Base-by-base conservation (phyloP, 1,140 invertebrate genomes). In the Aphaenogaster rudis region DNA sequence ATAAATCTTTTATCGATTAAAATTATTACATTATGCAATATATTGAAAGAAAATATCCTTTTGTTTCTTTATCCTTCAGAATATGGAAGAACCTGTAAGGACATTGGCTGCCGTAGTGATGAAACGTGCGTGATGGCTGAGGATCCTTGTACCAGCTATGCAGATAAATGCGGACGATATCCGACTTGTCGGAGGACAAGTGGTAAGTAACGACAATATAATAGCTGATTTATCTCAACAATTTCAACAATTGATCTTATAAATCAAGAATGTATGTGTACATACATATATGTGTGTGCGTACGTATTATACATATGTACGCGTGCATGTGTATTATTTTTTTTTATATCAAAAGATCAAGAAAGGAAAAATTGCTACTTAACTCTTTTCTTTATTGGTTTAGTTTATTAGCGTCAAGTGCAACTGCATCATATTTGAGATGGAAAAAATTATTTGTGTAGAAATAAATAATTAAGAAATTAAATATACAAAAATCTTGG, bases 11-110 rank as follows among this genome's bases (percentile, higher is more conserved):
- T n/a, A 39, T 21, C 21, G 11, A 66, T 21, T 2, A 4, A 36
- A 36, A n/a, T 33, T 42, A 3, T 11, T 36, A 28, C 4, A 36
- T 33, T 28, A 59, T 45, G 4, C 9, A 42, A 39, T 59, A 15
- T 2, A 9, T 66, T 4, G n/a, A 66, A 8, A 66, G 8, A 28
- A 48, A 21, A 48, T 48, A 0, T 45, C 15, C n/a, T 57, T 33
- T 45, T 57, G 3, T 72, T n/a, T 59, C 90, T 89, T 86, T 93
- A 87, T 93, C 96, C 11, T 95, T 3, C 93, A 97, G 97, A 97
- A 95, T 98, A 97, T 93, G 97, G 97, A 72, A 96, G 97, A 89
- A 96, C 96, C 15, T 98, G 97, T 93, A 96, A 96, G 89, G 97
- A 98, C 92, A 98, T 98, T 90, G 97, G 97, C 74, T 98, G 97